Conservation (phyloP, 2,113 vertebrate genomes). For the Notechis scutatus region DNA sequence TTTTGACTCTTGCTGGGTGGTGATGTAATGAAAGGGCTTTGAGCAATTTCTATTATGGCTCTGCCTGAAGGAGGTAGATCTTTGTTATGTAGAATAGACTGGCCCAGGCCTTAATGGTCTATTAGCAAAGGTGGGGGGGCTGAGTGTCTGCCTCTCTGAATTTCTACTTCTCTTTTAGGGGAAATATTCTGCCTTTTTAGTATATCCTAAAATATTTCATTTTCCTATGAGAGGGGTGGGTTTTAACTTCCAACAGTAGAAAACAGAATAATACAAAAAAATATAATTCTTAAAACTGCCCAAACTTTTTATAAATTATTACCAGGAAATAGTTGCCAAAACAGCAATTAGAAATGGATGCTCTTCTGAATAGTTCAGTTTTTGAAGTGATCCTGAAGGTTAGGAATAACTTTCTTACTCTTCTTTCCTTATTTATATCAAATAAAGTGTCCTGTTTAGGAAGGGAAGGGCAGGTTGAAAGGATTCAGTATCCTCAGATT, state of each 20-base stretch:
- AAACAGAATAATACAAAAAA: background rate
- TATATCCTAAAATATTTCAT: too few relatives aligned
- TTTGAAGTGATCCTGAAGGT: background rate
- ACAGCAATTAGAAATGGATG: background rate
- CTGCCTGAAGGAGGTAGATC: too few relatives aligned
- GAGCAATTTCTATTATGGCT: too few relatives aligned
- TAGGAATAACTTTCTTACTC: background rate
- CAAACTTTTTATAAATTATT: background rate
- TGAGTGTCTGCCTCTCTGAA: too few relatives aligned
- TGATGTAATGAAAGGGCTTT: too few relatives aligned
- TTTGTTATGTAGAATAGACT: too few relatives aligned
- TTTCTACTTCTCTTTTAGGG: too few relatives aligned
- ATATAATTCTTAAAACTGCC: background rate
- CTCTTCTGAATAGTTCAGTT: background rate
- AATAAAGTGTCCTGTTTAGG: background rate
- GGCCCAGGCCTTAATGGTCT: too few relatives aligned
- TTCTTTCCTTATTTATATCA: background rate
- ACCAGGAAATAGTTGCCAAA: background rate
- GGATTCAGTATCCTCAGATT: background rate
- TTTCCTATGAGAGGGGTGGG: too few relatives aligned
- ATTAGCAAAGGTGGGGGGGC: too few relatives aligned
- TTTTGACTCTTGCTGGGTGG: too few relatives aligned
- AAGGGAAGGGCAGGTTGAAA: background rate
- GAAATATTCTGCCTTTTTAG: too few relatives aligned
- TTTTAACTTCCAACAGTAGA: background rate